Base-by-base conservation (phyloP, 2,888 invertebrate genomes). In the Linnaemya vulpina region DNA sequence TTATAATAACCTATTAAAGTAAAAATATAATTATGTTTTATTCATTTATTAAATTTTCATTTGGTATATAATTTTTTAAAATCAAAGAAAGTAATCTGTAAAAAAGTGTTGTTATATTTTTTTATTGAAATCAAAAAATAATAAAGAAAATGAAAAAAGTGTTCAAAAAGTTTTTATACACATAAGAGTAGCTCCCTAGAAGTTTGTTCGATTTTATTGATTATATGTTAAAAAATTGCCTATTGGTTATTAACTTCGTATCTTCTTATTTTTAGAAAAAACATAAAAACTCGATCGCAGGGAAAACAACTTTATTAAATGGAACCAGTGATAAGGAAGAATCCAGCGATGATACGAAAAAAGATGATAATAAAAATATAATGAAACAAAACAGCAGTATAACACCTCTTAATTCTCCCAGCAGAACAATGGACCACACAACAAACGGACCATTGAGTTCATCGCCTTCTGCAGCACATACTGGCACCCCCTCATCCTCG, bases 261-360 rank as follows among this genome's bases (percentile, higher is more conserved):
- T n/a, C 7, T 51, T n/a, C 38, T 49, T 7, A 22, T 46, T 38
- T 63, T 11, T 68, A 85, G 85, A 62, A 78, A 75, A 65, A 63
- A 79, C 58, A 17, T n/a, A 20, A 43, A 58, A 81, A 70, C 55
- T 17, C 73, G 11, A 63, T 3, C n/a, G 38, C 35, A 22, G 70
- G 75, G 15, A 62, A 51, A 10, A n/a, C 70, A 63, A n/a, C 38
- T 43, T 53, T 70, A 38, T 22, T n/a, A 46, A 85, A 75, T 51
- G 78, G 71, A 25, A 79, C 75, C 78, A 82, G 82, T 82, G 85
- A 82, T 51, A 79, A 53, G 46, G 78, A 82, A 20, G 73, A 71
- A 51, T 38, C 65, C 10, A 58, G 3, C 17, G 68, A 78, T 60
- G 49, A n/a, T n/a, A 63, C n/a, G 17, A 68, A 60, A 53, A 60